Conservation (phyloP, 2,888 invertebrate genomes). For the Microdon myrmicae region DNA sequence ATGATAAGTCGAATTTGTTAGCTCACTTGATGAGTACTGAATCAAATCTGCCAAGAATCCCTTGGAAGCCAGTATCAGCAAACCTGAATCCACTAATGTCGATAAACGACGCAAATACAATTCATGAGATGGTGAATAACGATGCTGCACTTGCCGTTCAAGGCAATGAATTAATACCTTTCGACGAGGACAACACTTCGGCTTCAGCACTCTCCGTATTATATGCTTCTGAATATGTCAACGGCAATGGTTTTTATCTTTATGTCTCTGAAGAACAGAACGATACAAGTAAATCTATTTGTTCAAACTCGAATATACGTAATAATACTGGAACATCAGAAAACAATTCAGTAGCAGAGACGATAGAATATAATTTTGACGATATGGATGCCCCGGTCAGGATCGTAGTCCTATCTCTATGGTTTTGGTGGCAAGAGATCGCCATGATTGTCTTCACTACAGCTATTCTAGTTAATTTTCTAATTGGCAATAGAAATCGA, state of each 20-base stretch:
- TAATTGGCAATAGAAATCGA: conserved; percentile 69
- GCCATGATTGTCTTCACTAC: conserved; percentile 79
- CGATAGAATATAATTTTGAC: conserved; percentile 63
- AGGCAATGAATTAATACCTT: conserved; percentile 59
- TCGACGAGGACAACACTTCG: conserved; percentile 66
- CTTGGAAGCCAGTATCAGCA: conserved; percentile 80
- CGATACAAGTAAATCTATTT: conserved; percentile 54
- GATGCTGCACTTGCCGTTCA: conserved; percentile 25
- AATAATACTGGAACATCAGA: conserved; percentile 8
- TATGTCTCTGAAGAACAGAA: conserved; percentile 68
- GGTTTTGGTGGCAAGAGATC: conserved; percentile 89
- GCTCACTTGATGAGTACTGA: conserved; percentile 63
- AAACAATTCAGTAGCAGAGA: conserved; percentile 54
- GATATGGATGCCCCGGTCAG: conserved; percentile 74
- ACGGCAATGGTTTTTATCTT: conserved; percentile 84
- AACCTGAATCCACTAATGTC: conserved; percentile 65
- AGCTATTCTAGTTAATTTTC: conserved; percentile 76
- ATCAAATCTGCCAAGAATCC: conserved; percentile 68
- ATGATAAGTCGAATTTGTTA: conserved; percentile 59
- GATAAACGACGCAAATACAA: conserved; percentile 53
- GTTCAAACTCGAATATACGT: conserved; percentile 4
- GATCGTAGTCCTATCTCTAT: conserved; percentile 78
- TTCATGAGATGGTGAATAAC: conserved; percentile 21
- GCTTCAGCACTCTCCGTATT: conserved; percentile 78
- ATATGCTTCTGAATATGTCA: conserved; percentile 77